Base-by-base conservation (phyloP, 1,140 invertebrate genomes). In the Pogonognathellus flavescens region DNA sequence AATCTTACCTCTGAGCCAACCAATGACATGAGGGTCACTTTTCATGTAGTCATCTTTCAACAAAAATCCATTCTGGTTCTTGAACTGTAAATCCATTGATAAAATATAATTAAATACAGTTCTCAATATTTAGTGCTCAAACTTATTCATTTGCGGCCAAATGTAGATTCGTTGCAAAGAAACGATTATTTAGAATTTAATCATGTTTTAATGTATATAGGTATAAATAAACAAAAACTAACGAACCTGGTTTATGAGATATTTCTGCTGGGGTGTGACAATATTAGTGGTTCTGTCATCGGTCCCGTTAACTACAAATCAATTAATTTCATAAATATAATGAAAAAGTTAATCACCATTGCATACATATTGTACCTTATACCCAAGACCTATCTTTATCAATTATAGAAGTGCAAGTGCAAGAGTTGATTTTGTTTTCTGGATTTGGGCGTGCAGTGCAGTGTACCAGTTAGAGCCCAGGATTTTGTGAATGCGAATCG, bases 11-110 rank as follows among this genome's bases (percentile, higher is more conserved):
- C 70, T 11, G 14, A 76, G 70, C 70, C 70, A 76, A 1, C 70
- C 70, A 49, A 76, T 31, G 18, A 76, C 41, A 18, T 49, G 41
- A 18, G 31, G 0, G n/a, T 76, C 70, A 18, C 41, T 76, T 50
- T 76, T 76, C 70, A 76, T 76, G 70, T 76, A 76, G 41, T 76
- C 70, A n/a, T 76, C 70, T 18, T 50, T 76, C 70, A 76, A 76
- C 9, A 76, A 16, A 50, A 41, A 11, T n/a, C 14, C 31, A 20
- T 76, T 76, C 49, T 76, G 70, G 8, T n/a, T 49, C 5, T 16
- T 50, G 70, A 76, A 76, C 70, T 76, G 62, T 66, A 66, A 66
- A 25, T 66, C 11, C 25, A 62, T 22, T 22, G 25, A 22, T 62
- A 62, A 20, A 62, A 11, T 20, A 62, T 66, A 7, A 49, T 16